Evolutionary conservation across 2,888 invertebrate genomes (phyloP).

Genomic region (Thymelicus sylvestris): DNA sequence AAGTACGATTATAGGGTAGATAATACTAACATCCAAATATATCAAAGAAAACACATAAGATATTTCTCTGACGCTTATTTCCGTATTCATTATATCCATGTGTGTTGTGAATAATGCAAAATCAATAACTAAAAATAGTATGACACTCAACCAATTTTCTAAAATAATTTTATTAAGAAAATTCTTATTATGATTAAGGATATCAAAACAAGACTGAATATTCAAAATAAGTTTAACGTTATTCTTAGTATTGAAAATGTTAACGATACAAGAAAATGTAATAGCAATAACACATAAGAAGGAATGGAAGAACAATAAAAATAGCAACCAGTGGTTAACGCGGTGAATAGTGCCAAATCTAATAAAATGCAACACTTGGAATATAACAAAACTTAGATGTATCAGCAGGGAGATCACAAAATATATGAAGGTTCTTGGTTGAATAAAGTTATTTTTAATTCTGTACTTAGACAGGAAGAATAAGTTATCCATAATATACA

Average conservation of each 20-base stretch:
- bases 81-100: not conserved
- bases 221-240: constrained; percentile 10
- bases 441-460: constrained; percentile 14
- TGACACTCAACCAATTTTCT: not conserved
- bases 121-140: not conserved
- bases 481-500: constrained; percentile 4
- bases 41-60: not conserved
- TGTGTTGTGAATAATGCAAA: not conserved
- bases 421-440: constrained; percentile 3
- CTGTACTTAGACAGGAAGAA: constrained; percentile 13
- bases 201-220: not conserved
- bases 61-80: not conserved
- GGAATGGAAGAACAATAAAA: not conserved
- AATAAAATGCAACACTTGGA: not conserved
- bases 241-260: not conserved
- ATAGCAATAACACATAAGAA: not conserved
- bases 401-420: not conserved
- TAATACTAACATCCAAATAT: constrained; percentile 2
- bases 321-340: not conserved
- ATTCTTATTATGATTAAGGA: not conserved
- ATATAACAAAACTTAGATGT: not conserved
- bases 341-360: not conserved
- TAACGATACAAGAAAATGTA: constrained; percentile 1
- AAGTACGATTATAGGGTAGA: constrained; percentile 4
- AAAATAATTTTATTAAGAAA: not conserved